These are phyloP conservation scores for Noctua comes DNA, from an alignment of 2,888 invertebrate species.

Conservation along the genomic window DNA sequence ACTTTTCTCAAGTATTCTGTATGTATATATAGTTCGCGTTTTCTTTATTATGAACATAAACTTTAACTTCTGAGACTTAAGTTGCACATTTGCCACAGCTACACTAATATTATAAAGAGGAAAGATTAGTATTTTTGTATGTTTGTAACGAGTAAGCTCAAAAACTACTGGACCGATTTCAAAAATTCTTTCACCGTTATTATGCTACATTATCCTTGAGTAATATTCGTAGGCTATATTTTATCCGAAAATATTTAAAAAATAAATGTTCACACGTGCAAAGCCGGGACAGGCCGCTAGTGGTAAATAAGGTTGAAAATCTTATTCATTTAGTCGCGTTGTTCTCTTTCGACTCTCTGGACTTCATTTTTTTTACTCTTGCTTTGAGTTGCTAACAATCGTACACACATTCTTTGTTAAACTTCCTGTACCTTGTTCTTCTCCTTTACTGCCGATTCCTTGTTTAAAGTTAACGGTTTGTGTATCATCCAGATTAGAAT, in stretches of 20 bases:
- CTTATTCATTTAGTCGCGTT: not conserved
- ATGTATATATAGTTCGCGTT: too few relatives aligned
- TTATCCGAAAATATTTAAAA: too few relatives aligned
- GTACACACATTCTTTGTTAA: conserved; percentile 20
- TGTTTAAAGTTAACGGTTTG: conserved; percentile 9
- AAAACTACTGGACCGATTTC: too few relatives aligned
- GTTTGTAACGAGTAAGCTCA: too few relatives aligned
- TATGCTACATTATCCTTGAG: too few relatives aligned
- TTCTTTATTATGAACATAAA: not conserved
- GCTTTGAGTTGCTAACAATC: conserved; percentile 14
- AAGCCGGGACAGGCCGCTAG: too few relatives aligned
- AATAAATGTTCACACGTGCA: too few relatives aligned
- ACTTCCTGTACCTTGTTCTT: conserved; percentile 24
- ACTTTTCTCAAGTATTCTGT: not conserved
- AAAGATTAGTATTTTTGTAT: too few relatives aligned
- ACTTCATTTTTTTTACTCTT: conserved; percentile 1
- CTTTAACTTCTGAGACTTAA: not conserved
- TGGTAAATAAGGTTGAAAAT: conserved; percentile 1
- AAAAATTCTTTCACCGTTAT: too few relatives aligned
- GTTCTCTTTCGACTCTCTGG: not conserved
- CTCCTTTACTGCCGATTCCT: not conserved
- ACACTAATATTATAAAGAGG: too few relatives aligned
- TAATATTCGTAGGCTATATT: too few relatives aligned
- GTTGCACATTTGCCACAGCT: not conserved
- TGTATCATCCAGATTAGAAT: conserved; percentile 56